Evolutionary conservation across 2,888 invertebrate species (phyloP).

Genomic region (Sinopyrophorus schimmeli): DNA sequence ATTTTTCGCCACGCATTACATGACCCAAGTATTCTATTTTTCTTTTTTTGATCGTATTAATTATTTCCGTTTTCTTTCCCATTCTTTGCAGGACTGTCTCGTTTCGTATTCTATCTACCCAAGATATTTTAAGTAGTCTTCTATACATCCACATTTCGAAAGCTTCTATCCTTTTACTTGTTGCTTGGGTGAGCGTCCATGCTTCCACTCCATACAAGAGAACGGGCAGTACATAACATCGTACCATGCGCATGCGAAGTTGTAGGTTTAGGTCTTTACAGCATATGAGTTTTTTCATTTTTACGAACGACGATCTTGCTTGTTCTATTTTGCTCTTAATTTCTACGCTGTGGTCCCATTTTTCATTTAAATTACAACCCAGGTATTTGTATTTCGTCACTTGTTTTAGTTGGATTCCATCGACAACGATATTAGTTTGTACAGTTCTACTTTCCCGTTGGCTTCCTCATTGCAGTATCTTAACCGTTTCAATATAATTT

Average conservation of each 20-base stretch:
- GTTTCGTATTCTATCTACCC: conserved; percentile 1
- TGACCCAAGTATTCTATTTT: conserved; percentile 4
- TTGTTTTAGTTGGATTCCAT: not conserved
- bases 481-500: no score
- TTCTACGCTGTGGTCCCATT: conserved; percentile 7
- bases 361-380: conserved; percentile 7
- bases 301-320: conserved; percentile 1
- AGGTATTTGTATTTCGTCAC: not conserved
- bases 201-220: conserved; percentile 11
- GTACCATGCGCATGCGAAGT: conserved; percentile 1
- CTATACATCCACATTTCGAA: conserved; percentile 8
- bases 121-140: conserved; percentile 5
- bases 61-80: conserved; percentile 1
- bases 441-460: no score
- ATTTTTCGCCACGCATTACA: conserved; percentile 5
- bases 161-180: conserved; percentile 7
- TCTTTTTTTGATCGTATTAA: conserved; percentile 1
- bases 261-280: not conserved
- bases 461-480: no score
- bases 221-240: conserved; percentile 2
- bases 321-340: not conserved
- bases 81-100: conserved; percentile 4
- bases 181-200: conserved; percentile 8
- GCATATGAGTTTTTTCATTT: conserved; percentile 4
- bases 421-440: not conserved